Conservation (phyloP, 92 coral and sea anemone genomes). For the Actinernus sp. region DNA sequence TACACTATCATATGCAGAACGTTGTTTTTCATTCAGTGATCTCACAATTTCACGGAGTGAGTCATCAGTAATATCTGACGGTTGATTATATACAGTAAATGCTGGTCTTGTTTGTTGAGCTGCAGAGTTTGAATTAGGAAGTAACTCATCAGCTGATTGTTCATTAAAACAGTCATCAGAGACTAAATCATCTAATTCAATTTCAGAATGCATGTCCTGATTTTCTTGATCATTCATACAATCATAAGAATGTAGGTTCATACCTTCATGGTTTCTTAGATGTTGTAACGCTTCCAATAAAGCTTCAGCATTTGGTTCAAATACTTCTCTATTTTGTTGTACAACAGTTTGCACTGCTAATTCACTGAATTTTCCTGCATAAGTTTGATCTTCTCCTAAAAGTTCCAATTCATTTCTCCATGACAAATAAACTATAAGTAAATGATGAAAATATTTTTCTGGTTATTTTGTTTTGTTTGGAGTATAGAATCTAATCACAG, state of each 20-base stretch:
- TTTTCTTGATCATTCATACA: slow-evolving; percentile 53
- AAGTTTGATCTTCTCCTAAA: slow-evolving; percentile 50
- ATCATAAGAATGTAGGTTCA: slow-evolving; percentile 51
- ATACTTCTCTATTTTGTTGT: slow-evolving; percentile 45
- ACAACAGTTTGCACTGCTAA: slow-evolving; percentile 44
- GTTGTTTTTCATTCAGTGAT: slow-evolving; percentile 44
- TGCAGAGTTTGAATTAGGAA: slow-evolving; percentile 3
- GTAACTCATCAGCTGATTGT: slow-evolving; percentile 31
- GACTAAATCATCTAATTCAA: not conserved
- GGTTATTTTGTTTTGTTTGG: slow-evolving; percentile 60
- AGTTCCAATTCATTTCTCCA: slow-evolving; percentile 31
- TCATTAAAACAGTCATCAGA: slow-evolving; percentile 41
- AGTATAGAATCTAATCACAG: slow-evolving; percentile 44
- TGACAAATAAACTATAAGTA: slow-evolving; percentile 34
- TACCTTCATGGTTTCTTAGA: slow-evolving; percentile 35
- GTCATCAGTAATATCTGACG: slow-evolving; percentile 55
- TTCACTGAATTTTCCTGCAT: slow-evolving; percentile 47
- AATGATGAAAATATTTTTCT: slow-evolving; percentile 38
- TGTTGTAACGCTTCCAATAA: slow-evolving; percentile 49
- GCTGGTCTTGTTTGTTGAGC: not conserved
- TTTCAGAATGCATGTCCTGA: slow-evolving; percentile 33
- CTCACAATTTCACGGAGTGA: slow-evolving; percentile 39
- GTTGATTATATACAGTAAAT: slow-evolving; percentile 37
- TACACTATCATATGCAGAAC: slow-evolving; percentile 41
- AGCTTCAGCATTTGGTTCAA: slow-evolving; percentile 67